Evolutionary conservation across 2,113 vertebrate species (phyloP).

Genomic region (Psammodynastes pulverulentus): DNA sequence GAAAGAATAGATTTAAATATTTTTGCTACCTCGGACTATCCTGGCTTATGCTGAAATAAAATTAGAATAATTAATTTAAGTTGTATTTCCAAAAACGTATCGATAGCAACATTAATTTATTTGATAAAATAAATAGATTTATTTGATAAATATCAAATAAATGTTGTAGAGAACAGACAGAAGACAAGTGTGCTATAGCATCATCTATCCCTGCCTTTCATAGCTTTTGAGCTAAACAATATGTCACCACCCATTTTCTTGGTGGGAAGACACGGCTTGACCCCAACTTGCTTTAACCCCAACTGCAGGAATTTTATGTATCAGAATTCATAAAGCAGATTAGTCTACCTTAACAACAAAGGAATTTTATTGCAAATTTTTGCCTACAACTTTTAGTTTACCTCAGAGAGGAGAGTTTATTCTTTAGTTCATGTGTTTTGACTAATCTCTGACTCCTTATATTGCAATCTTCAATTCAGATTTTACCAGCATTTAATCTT

Average conservation of each 20-base stretch:
- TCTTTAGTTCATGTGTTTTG: not conserved
- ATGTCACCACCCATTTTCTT: not conserved
- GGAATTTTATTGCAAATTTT: not conserved
- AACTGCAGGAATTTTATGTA: not conserved
- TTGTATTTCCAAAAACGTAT: not conserved
- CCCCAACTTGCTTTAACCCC: not conserved
- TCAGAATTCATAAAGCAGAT: not conserved
- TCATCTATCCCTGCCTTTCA: not conserved
- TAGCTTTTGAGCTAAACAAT: not conserved
- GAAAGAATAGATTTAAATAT: not conserved
- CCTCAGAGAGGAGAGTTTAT: not conserved
- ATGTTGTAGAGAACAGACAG: not conserved
- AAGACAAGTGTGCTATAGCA: not conserved
- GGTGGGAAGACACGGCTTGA: not conserved
- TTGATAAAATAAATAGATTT: not conserved
- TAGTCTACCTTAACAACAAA: not conserved
- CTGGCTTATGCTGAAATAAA: not conserved
- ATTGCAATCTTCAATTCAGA: not conserved
- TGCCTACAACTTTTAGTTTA: not conserved
- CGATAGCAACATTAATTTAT: not conserved
- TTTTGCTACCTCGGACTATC: not conserved
- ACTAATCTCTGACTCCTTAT: not conserved
- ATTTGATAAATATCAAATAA: not conserved
- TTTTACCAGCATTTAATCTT: not conserved
- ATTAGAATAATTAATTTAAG: not conserved